Evolutionary conservation across 2,113 vertebrate species (phyloP), one percentile per base, ranked within the genome.

Genomic region (Enhydra lutris): DNA sequence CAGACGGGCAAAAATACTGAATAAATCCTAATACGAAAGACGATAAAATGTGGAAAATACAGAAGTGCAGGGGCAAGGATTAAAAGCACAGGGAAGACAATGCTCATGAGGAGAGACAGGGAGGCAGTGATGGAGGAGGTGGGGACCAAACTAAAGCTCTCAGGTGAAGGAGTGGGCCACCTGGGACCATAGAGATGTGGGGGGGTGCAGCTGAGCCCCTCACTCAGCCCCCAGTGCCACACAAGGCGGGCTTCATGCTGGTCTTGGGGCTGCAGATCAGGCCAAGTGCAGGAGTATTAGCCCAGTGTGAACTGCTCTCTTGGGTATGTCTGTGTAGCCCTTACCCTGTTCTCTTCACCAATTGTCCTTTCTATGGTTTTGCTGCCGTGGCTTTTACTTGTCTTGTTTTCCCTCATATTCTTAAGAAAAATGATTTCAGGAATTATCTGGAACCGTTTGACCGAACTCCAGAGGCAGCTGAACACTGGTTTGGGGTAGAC

Each of bases 301-400:
- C 47, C 17, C 45, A 20, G 57, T 2, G 5, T 10, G 1, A 26
- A 14, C 50, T 9, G 1, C 29, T 13, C 0, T 29, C 21, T 14
- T 12, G 47, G 52, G 39, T n/a, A 36, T n/a, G 71, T 36, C 26
- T 24, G 0, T 23, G 69, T n/a, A 42, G 57, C 55, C 23, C 69
- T 47, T 29, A 4, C 24, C 29, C 69, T 69, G 71, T 9, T 61
- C 50, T 88, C n/a, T 57, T 8, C 15, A 4, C 45, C 26, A 31
- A 1, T 36, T 93, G 57, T 39, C 29, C 45, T 45, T 26, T 23
- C 34, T 67, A 1, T 45, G 26, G 24, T 55, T 67, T 23, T 14
- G 50, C 20, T 71, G 61, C 59, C 4, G 0, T 69, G 36, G 12
- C 34, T 85, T 76, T 85, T 29, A 47, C 23, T 50, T 55, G 50